Evolutionary conservation across 2,888 invertebrate genomes (phyloP), one percentile per base, ranked within the genome.

Genomic region (Alentia gelatinosa): DNA sequence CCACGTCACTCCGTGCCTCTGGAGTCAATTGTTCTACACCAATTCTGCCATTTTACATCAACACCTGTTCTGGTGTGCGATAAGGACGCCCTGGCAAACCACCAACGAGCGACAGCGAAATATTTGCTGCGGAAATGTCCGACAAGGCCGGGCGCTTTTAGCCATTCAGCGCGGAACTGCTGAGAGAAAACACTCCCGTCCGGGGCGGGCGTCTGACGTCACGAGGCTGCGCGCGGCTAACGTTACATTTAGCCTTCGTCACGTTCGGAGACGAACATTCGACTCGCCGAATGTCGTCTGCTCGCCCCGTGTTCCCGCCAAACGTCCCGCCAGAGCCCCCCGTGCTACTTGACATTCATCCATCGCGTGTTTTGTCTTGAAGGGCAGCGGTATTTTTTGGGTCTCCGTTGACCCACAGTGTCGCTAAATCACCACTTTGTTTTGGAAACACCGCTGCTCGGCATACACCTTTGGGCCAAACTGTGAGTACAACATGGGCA

Each of bases 111-210:
- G 86, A 86, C 86, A 86, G 30, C 47, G 47, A 86, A 86, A 86
- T 42, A 86, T 86, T 86, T 86, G 86, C 86, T 86, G 86, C 86
- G 86, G 86, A 86, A 86, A 86, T 86, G 86, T 86, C 86, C 37
- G 83, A 83, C 83, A 83, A 40, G 83, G 39, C 26, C 19, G 9
- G 86, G 33, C 1, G 86, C 47, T 86, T 86, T 86, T 86, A 86
- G 86, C 50, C 86, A 86, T 86, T 86, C 86, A 86, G 19, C 86
- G 86, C 86, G 47, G 33, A n/a, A 47, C 86, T 47, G 39, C 37
- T 47, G 86, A 86, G 47, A 47, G 86, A 86, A 86, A 86, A 86
- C 86, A 86, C 47, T 86, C 86, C 26, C 47, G 50, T 50, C 86
- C 42, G 47, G 47, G n/a, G n/a, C n/a, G n/a, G 42, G 26, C 39